phyloP scores from a whole-genome alignment of 2,888 invertebrate species.

The Phyllotreta cruciferae region DNA sequence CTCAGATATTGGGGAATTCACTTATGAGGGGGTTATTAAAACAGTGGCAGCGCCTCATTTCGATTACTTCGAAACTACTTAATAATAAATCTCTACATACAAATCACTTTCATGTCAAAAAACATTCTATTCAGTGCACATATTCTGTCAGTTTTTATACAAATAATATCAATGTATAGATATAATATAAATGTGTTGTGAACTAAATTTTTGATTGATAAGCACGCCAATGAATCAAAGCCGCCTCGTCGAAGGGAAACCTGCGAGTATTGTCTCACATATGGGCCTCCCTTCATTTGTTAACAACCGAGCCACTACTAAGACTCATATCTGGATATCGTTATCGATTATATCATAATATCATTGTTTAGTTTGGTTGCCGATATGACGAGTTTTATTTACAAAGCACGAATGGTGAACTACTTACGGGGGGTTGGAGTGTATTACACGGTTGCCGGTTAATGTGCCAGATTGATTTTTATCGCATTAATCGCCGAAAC shows the following conservation, averaged over 20 bases:
- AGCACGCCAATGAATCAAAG: neutral
- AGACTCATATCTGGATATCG: conserved; percentile 53
- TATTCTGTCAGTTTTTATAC: no score
- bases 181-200: no score
- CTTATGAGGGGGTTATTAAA: conserved; percentile 54
- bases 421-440: conserved; percentile 24
- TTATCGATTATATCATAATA: conserved; percentile 50
- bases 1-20: conserved; percentile 59
- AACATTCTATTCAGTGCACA: no score
- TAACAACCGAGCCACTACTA: conserved; percentile 50
- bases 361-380: conserved; percentile 49
- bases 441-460: conserved; percentile 10
- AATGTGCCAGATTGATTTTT: neutral
- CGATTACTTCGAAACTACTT: no score
- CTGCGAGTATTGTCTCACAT: conserved; percentile 53
- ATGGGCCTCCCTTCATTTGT: conserved; percentile 56
- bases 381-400: conserved; percentile 37
- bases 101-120: no score
- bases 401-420: conserved; percentile 32
- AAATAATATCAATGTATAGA: no score
- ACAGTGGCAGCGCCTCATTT: conserved; percentile 30
- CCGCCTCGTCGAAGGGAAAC: conserved; percentile 38
- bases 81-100: no score
- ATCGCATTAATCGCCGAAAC: neutral
- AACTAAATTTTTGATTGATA: neutral